Base-by-base conservation (phyloP, 2,888 invertebrate genomes). In the Heliconius cydno region DNA sequence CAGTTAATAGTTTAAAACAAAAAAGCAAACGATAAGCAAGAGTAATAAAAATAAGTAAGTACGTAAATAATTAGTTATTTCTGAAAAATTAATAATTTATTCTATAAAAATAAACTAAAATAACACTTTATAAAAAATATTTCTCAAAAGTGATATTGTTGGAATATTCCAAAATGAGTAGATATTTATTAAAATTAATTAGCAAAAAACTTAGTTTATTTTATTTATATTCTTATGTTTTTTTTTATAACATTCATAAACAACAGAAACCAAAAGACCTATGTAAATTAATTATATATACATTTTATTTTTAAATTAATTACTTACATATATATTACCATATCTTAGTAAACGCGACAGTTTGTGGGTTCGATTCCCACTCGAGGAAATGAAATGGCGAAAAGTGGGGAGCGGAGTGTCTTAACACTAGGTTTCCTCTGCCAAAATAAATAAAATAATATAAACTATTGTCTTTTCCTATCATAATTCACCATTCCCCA, bases 401-500 rank as follows among this genome's bases (percentile, higher is more conserved):
- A 41, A 41, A 10, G 12, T 41, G 38, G 10, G 9, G 38, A 41
- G 38, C 38, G 10, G 38, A 41, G 38, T 41, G 38, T 41, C 38
- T 41, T 41, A 41, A 41, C 38, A 41, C 38, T 41, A 41, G 38
- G 10, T 41, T 41, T 12, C 2, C 38, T 38, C 38, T 38, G 28
- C 28, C 28, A 28, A 28, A 28, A 28, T 28, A 28, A 28, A 28
- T 28, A 28, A 28, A 28, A 28, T 28, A 28, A 28, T 28, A 28
- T 28, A 28, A 34, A 34, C 5, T 22, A 73, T 73, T 34, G 60
- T 34, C 38, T 60, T 34, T 52, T 19, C 30, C 52, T 30, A n/a
- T 72, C 57, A 68, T 34, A n/a, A 72, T 34, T 72, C 34, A 57
- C 7, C 34, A 72, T 34, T 72, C 57, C 15, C 7, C 34, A 72